Percentiles rank a stretch among this genome's conserved stretches.
These are phyloP conservation scores for Tricholaema leucomelas DNA, from an alignment of 2,113 vertebrate species.

Conservation along the genomic window DNA sequence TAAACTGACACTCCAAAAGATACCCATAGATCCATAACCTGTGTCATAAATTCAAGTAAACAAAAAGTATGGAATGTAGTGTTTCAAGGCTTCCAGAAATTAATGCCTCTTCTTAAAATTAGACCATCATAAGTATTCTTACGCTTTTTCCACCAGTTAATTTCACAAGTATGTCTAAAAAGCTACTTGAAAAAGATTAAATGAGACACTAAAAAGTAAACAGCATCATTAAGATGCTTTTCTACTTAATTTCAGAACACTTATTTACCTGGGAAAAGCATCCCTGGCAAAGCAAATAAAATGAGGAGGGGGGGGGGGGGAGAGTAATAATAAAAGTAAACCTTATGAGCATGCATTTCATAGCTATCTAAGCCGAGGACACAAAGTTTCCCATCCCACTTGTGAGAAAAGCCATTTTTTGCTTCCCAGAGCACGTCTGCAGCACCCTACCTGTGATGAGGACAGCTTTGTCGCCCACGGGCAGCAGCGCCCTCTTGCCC, in stretches of 20 bases:
- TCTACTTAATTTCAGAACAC: background rate
- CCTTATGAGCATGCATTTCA: background rate
- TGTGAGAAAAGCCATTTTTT: background rate
- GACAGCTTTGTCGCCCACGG: constrained; percentile 66
- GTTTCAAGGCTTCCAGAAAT: background rate
- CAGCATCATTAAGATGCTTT: constrained; percentile 12
- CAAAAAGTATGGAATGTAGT: background rate
- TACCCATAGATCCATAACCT: background rate
- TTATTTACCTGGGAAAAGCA: background rate
- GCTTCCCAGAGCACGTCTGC: fast-evolving
- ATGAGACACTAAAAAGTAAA: constrained; percentile 23
- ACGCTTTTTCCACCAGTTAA: background rate
- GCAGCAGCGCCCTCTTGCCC: constrained; percentile 40
- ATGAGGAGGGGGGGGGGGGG: background rate
- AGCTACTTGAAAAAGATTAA: constrained; percentile 38
- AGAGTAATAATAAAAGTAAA: background rate
- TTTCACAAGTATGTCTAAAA: constrained; percentile 28
- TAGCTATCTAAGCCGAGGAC: background rate
- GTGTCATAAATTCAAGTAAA: background rate
- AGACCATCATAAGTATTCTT: background rate
- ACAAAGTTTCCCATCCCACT: background rate
- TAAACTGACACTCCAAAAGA: background rate
- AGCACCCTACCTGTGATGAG: constrained; percentile 80
- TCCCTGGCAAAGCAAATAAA: background rate
- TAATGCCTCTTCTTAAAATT: background rate